Conservation (phyloP, 2,113 vertebrate genomes). For the Prunella fulvescens region DNA sequence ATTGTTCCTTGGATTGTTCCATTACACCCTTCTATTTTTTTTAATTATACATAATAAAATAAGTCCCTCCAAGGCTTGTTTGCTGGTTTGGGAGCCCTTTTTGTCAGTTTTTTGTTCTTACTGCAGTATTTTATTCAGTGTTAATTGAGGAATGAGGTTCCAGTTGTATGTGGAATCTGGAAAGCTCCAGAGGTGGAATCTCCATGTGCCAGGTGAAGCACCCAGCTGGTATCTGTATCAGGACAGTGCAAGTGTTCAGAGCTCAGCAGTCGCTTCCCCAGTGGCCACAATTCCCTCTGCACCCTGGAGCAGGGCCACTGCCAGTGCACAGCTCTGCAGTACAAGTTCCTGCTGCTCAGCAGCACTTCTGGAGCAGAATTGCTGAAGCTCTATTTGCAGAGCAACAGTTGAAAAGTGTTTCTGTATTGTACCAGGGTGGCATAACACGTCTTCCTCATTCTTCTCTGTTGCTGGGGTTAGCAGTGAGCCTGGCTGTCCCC, state of each 20-base stretch:
- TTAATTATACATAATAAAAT: not conserved
- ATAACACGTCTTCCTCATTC: accelerated
- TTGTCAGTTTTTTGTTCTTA: not conserved
- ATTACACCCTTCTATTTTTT: not conserved
- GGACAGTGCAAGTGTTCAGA: not conserved
- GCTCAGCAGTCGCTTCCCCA: accelerated
- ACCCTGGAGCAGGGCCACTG: not conserved
- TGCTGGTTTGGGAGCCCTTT: not conserved
- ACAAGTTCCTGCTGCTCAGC: not conserved
- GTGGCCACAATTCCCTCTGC: not conserved
- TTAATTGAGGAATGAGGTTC: not conserved
- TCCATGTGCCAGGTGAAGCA: not conserved
- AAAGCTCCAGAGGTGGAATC: not conserved
- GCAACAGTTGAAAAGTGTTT: not conserved
- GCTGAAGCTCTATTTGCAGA: not conserved
- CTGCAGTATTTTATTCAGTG: not conserved
- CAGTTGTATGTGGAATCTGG: not conserved
- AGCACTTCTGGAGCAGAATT: not conserved
- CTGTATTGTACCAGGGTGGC: accelerated
- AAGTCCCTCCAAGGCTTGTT: not conserved
- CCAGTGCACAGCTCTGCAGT: accelerated
- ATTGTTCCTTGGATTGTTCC: not conserved
- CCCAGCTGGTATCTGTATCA: not conserved
- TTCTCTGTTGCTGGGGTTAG: not conserved
- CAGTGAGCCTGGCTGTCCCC: not conserved